phyloP scores from a whole-genome alignment of 2,797 vertebrate species.

The Sphaeramia orbicularis region DNA sequence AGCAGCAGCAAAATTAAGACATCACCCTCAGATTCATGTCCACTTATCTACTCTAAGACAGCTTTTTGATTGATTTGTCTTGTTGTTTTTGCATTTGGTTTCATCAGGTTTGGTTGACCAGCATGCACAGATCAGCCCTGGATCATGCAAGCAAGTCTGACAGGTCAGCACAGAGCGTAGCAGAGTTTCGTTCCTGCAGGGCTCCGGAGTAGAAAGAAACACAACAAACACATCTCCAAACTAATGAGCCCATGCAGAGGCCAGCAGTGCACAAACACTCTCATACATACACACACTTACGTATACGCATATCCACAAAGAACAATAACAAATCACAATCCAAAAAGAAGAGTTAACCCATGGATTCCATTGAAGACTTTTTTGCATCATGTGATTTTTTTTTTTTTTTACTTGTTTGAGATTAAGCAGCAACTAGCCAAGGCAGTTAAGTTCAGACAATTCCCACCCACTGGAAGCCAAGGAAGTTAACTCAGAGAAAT shows the following conservation, averaged over 20 bases:
- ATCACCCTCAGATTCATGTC: conserved; percentile 55
- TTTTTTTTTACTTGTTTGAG: neutral
- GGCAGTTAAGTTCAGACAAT: neutral
- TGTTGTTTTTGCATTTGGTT: conserved; percentile 69
- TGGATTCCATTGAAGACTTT: conserved; percentile 67
- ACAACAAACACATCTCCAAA: conserved; percentile 65
- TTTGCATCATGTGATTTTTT: conserved; percentile 9
- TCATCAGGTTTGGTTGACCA: conserved; percentile 82
- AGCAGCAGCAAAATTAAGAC: conserved; percentile 72
- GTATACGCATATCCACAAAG: conserved; percentile 36
- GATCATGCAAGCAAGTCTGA: conserved; percentile 83
- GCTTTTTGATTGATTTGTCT: conserved; percentile 26
- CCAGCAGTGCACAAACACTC: conserved; percentile 71
- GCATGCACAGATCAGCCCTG: conserved; percentile 84
- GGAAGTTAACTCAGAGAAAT: conserved; percentile 82
- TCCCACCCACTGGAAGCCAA: conserved; percentile 77
- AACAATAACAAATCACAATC: conserved; percentile 62
- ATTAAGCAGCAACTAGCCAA: conserved; percentile 15
- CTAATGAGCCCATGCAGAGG: conserved; percentile 78
- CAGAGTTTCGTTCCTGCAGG: conserved; percentile 57
- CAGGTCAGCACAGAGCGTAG: conserved; percentile 60
- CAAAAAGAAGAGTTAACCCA: conserved; percentile 76
- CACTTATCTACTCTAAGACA: conserved; percentile 55
- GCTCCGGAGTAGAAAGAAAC: conserved; percentile 63
- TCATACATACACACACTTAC: conserved; percentile 63